Percentiles rank a stretch among this genome's conserved stretches.
Evolutionary conservation across 2,113 vertebrate genomes (phyloP).

Genomic region (Cercopithecus mona): DNA sequence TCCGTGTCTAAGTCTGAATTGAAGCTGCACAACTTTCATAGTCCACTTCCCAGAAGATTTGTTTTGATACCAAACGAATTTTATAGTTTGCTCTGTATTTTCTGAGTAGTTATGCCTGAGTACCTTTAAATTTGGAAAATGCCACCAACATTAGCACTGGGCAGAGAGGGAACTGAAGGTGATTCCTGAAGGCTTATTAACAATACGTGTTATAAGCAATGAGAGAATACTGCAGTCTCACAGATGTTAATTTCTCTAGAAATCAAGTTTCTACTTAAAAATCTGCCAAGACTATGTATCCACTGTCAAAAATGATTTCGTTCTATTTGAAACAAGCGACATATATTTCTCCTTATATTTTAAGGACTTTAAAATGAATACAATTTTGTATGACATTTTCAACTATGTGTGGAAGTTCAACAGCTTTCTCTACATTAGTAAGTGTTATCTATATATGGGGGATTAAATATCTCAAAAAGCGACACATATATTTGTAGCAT

Average conservation of each 20-base stretch:
- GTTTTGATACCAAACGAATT: neutral
- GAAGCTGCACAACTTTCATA: neutral
- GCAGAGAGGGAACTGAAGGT: neutral
- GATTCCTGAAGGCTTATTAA: conserved; percentile 33
- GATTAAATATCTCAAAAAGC: neutral
- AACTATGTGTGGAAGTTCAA: neutral
- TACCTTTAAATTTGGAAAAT: conserved; percentile 20
- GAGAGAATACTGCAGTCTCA: neutral
- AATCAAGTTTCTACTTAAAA: conserved; percentile 63
- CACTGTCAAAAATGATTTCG: conserved; percentile 46
- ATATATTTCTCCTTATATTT: neutral
- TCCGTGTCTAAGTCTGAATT: neutral
- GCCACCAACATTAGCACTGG: neutral
- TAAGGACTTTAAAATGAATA: neutral
- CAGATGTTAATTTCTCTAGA: conserved; percentile 35
- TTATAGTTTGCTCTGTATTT: neutral
- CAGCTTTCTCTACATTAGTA: neutral
- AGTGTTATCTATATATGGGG: neutral
- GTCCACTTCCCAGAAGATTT: neutral
- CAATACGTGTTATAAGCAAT: conserved; percentile 29
- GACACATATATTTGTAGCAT: neutral
- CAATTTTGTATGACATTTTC: neutral
- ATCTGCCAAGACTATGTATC: neutral
- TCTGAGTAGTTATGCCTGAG: neutral
- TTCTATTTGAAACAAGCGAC: neutral